phyloP scores from a whole-genome alignment of 2,113 vertebrate genomes.

The Edolisoma coerulescens region DNA sequence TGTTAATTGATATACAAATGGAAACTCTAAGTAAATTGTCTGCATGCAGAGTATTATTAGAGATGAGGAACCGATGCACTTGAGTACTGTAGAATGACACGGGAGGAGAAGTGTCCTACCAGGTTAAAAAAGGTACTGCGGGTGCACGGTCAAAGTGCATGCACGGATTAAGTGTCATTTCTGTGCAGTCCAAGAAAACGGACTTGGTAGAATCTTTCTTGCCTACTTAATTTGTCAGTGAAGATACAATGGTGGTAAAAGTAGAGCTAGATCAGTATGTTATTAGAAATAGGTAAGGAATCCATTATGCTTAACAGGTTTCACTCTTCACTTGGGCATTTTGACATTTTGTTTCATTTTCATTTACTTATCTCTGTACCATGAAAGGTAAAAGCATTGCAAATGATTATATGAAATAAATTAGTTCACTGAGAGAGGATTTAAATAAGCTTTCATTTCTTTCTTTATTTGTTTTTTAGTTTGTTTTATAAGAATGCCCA shows the following conservation, averaged over 20 bases:
- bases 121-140: neutral
- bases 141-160: neutral
- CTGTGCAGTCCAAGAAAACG: neutral
- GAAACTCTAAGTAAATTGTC: neutral
- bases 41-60: neutral
- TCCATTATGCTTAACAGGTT: neutral
- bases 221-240: neutral
- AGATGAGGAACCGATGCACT: neutral
- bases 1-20: neutral
- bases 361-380: neutral
- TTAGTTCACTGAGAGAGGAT: neutral
- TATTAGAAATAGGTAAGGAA: neutral
- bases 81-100: neutral
- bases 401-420: neutral
- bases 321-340: neutral
- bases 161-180: fast-evolving
- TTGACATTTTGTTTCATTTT: neutral
- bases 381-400: neutral
- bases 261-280: neutral
- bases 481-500: neutral
- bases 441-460: neutral
- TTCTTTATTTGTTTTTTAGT: neutral
- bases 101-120: neutral
- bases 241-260: neutral
- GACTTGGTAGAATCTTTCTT: neutral